Conservation (phyloP, 2,113 vertebrate species). For the Ranitomeya variabilis region DNA sequence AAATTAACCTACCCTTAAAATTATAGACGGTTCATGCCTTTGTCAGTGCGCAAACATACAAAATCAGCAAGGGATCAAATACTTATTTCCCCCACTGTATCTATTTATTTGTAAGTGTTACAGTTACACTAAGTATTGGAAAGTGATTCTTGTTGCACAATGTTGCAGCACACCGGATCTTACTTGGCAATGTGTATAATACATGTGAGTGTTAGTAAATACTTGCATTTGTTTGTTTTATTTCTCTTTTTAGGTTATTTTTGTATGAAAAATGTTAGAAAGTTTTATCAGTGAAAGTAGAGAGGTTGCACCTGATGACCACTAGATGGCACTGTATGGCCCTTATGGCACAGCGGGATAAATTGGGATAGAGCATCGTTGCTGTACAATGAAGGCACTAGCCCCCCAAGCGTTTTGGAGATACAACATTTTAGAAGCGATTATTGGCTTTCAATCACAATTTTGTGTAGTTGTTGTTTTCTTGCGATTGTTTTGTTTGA, state of each 20-base stretch:
- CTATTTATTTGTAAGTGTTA: too few species aligned
- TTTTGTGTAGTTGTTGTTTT: not conserved
- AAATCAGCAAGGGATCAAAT: too few species aligned
- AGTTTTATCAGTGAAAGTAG: not conserved
- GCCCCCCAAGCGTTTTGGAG: too few species aligned
- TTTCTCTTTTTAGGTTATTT: not conserved
- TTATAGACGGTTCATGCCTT: too few species aligned
- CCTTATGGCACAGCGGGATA: not conserved
- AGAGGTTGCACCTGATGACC: not conserved
- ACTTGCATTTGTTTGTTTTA: not conserved
- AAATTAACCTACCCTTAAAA: too few species aligned
- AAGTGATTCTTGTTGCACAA: too few species aligned
- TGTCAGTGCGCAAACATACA: too few species aligned
- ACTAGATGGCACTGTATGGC: conserved; percentile 3
- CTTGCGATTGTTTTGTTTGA: not conserved
- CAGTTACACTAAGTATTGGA: too few species aligned
- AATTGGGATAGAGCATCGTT: not conserved
- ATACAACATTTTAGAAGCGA: not conserved
- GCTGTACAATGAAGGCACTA: too few species aligned
- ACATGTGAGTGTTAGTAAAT: not conserved
- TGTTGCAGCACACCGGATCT: not conserved
- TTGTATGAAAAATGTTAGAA: not conserved
- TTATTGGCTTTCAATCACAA: not conserved
- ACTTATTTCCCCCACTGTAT: too few species aligned
- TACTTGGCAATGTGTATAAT: not conserved